phyloP scores from a whole-genome alignment of 1,140 invertebrate species.

The Scaptomyza graminum region DNA sequence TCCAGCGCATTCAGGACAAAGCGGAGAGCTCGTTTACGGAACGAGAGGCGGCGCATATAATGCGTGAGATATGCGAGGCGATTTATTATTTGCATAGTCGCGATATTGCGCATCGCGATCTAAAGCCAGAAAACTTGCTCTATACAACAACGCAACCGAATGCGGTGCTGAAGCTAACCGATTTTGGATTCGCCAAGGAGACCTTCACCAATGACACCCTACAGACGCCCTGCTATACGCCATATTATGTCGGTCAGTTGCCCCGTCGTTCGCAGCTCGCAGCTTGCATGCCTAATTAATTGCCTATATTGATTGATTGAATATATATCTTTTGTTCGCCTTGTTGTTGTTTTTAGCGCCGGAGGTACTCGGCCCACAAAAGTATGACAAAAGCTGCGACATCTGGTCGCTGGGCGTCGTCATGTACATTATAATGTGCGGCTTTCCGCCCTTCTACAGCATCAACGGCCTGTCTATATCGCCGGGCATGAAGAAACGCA shows the following conservation, averaged over 20 bases:
- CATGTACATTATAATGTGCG: constrained; percentile 98
- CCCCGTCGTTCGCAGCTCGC: background rate
- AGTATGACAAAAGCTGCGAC: constrained; percentile 99
- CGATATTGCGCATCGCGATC: constrained; percentile 98
- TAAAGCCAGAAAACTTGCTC: constrained; percentile 96
- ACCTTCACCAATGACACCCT: constrained; percentile 93
- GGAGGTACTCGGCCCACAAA: constrained; percentile 97
- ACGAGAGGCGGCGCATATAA: constrained; percentile 90
- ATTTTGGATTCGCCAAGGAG: constrained; percentile 99
- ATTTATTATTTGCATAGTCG: constrained; percentile 97
- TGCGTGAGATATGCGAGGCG: constrained; percentile 98
- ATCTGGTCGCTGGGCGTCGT: constrained; percentile 99
- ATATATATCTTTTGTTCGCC: constrained; percentile 14
- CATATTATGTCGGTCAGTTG: constrained; percentile 94
- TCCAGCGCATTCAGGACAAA: constrained; percentile 97
- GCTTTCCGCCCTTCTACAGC: constrained; percentile 99
- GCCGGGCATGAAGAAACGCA: constrained; percentile 99
- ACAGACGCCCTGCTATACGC: constrained; percentile 99
- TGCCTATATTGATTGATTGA: constrained; percentile 8
- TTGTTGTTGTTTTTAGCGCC: constrained; percentile 88
- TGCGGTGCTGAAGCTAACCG: constrained; percentile 96
- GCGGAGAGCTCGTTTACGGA: constrained; percentile 97
- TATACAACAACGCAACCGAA: constrained; percentile 89
- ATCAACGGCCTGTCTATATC: constrained; percentile 98
- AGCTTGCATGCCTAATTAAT: constrained; percentile 4